Base-by-base conservation (phyloP, 2,888 invertebrate species). In the Acrobasis consociella region DNA sequence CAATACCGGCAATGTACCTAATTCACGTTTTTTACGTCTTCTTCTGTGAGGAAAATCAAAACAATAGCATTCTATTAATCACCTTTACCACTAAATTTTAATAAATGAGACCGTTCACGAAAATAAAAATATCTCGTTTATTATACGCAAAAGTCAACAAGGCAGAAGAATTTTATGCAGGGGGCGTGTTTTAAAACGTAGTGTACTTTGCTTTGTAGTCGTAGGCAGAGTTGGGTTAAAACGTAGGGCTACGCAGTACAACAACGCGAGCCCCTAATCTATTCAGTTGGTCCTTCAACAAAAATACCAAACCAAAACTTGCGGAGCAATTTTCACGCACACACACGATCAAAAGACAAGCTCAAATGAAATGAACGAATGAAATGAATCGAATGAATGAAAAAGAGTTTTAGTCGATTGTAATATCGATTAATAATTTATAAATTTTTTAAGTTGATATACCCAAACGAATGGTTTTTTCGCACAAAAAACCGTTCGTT, bases 41-140 rank as follows among this genome's bases (percentile, higher is more conserved):
- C 39, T 56, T 56, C 17, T 56, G 42, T 9, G 39, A 5, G 16
- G 16, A 53, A 38, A 64, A 50, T 62, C 39, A 63, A 52, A 63
- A 60, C n/a, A 62, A 38, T 51, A 56, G 58, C 67, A 66, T 68
- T 61, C 15, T 62, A 60, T 60, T 37, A 37, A 13, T 37, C 13
- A 10, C 22, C 13, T 49, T 2, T 0, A 13, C 17, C 49, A 58
- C 59, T 42, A 49, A 7, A 37, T 16, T 39, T 5, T 16, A 17
- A 16, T 37, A 37, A 52, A 17, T 22, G 37, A 49, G n/a, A 17
- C 17, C 17, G 51, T 51, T 60, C 49, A 64, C 52, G 7, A 58
- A 58, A 17, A 59, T 31, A 53, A 15, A 56, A 17, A 31, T 49
- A 53, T 5, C 9, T 39, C 15, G n/a, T 31, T 58, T 38, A 46